These are phyloP conservation scores for Vireo altiloquus DNA, from an alignment of 2,113 vertebrate species.

Conservation along the genomic window DNA sequence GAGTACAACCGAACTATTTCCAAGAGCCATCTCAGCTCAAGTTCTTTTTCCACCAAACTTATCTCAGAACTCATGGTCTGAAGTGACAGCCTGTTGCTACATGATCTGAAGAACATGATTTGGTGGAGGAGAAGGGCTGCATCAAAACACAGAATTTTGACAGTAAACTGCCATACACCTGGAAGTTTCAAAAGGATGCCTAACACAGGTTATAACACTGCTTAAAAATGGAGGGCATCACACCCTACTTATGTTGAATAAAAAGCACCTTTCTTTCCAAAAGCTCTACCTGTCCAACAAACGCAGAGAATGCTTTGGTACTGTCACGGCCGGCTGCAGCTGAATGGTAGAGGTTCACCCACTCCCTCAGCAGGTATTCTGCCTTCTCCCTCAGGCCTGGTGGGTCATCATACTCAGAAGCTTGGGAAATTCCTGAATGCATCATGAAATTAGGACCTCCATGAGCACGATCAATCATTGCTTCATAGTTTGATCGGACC, in stretches of 20 bases:
- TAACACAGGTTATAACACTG: conserved; percentile 56
- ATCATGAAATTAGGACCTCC: conserved; percentile 99
- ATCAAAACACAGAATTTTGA: background rate
- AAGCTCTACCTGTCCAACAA: conserved; percentile 97
- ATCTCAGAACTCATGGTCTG: background rate
- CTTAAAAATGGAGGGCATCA: conserved; percentile 67
- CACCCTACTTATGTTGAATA: conserved; percentile 78
- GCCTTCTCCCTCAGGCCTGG: conserved; percentile 97
- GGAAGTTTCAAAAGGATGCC: conserved; percentile 2
- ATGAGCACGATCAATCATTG: conserved; percentile 98
- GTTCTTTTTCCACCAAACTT: background rate
- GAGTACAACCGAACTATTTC: background rate
- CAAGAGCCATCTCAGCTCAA: background rate
- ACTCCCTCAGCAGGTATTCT: conserved; percentile 95
- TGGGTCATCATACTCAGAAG: conserved; percentile 97
- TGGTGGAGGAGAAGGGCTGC: background rate
- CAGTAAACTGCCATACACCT: background rate
- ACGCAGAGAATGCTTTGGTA: conserved; percentile 99
- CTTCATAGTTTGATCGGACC: conserved; percentile 97
- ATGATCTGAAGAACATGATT: background rate
- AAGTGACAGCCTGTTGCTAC: background rate
- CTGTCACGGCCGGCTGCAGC: conserved; percentile 97
- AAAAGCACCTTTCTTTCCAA: conserved; percentile 85
- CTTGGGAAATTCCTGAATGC: conserved; percentile 99
- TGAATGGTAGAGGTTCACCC: conserved; percentile 99